Evolutionary conservation across 2,113 vertebrate species (phyloP).

Genomic region (Labeo rohita): DNA sequence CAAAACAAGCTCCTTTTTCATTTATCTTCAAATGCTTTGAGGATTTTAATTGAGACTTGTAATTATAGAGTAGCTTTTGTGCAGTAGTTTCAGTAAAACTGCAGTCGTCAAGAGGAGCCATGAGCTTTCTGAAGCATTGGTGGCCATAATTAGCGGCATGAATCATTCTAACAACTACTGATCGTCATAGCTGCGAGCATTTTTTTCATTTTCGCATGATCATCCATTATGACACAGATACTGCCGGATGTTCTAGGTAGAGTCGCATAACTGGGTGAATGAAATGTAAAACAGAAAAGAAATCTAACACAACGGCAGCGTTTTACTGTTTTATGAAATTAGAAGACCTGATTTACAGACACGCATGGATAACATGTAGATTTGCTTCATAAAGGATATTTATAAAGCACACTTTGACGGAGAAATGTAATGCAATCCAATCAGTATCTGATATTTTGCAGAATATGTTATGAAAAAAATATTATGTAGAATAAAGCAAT

Average conservation of each 20-base stretch:
- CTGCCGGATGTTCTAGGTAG: background rate
- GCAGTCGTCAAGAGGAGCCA: conserved; percentile 54
- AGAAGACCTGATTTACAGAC: background rate
- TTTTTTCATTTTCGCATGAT: conserved; percentile 68
- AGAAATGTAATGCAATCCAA: background rate
- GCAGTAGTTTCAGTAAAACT: background rate
- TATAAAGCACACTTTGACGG: too few relatives aligned
- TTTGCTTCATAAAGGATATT: background rate
- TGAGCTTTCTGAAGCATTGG: conserved; percentile 38
- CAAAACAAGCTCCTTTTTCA: background rate
- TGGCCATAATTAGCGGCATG: conserved; percentile 59
- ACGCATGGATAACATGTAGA: background rate
- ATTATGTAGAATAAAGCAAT: too few relatives aligned
- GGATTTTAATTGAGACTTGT: background rate
- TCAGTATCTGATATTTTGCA: background rate
- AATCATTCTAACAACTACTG: conserved; percentile 65
- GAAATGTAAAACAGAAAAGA: background rate
- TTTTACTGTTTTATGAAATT: background rate
- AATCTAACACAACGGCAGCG: background rate
- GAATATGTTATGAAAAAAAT: background rate
- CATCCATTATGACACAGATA: conserved; percentile 54
- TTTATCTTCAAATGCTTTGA: background rate
- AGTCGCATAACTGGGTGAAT: background rate
- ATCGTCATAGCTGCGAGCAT: conserved; percentile 65
- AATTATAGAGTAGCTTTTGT: background rate